Evolutionary conservation across 1,140 invertebrate genomes (phyloP).

Genomic region (Caerostris extrusa): DNA sequence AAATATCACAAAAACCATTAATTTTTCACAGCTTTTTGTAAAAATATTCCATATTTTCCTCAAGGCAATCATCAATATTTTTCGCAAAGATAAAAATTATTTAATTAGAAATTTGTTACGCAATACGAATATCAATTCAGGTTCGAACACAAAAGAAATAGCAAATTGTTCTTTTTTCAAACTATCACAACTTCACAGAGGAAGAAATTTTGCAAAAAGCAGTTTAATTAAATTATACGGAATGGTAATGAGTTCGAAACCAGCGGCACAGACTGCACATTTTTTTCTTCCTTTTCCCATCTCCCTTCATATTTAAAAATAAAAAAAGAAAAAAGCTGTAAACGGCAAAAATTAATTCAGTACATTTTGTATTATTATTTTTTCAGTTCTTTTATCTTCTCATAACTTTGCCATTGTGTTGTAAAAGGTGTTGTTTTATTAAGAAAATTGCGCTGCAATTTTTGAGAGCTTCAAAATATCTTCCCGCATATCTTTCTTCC

Average conservation of each 20-base stretch:
- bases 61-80: no score
- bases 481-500: neutral
- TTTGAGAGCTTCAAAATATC: neutral
- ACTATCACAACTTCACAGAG: neutral
- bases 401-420: conserved; percentile 15
- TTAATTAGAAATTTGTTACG: no score
- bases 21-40: no score
- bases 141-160: neutral
- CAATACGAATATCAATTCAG: no score
- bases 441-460: conserved; percentile 9
- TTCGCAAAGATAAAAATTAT: no score
- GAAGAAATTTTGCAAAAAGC: neutral
- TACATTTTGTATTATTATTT: neutral
- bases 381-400: neutral
- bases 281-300: neutral
- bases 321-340: neutral
- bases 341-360: conserved; percentile 32
- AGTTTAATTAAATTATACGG: neutral
- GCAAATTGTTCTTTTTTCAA: neutral
- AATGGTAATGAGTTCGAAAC: conserved; percentile 1
- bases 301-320: neutral
- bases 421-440: conserved; percentile 18
- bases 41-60: no score
- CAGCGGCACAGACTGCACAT: neutral
- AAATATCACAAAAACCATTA: no score